Conservation (phyloP, 2,888 invertebrate species). For the Netelia fuscicornis region DNA sequence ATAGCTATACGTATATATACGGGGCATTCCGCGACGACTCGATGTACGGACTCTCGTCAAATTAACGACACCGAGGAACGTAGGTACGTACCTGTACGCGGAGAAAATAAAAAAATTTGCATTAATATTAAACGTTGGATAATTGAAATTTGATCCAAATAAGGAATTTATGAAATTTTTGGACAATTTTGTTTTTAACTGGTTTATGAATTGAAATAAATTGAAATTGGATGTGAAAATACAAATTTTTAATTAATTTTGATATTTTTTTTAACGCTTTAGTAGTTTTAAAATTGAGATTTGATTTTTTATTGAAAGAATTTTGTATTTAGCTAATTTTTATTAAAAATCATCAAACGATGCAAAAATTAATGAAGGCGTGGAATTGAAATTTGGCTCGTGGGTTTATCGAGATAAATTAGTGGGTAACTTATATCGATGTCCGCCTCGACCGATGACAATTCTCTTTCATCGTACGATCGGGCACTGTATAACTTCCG, state of each 20-base stretch:
- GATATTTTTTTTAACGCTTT: too few species aligned
- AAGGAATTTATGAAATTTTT: neutral
- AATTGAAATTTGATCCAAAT: neutral
- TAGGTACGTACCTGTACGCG: neutral
- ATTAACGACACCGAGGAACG: neutral
- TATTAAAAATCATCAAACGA: neutral
- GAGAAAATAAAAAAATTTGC: too few species aligned
- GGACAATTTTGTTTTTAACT: too few species aligned
- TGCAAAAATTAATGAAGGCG: neutral
- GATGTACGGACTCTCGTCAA: too few species aligned
- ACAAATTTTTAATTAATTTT: too few species aligned
- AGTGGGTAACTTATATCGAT: neutral
- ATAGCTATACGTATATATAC: neutral
- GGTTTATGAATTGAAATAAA: too few species aligned
- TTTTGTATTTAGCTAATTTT: neutral
- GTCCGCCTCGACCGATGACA: neutral
- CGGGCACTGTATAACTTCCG: slow-evolving; percentile 42
- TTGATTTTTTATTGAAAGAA: neutral
- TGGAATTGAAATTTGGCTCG: neutral
- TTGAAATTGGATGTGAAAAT: too few species aligned
- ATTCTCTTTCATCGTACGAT: slow-evolving; percentile 21
- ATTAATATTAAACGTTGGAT: neutral
- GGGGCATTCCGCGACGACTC: neutral
- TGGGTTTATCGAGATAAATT: neutral
- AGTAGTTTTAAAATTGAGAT: too few species aligned